A percentile compares a stretch with the other conserved stretches of the same genome.
These are phyloP conservation scores for Idaea biselata DNA, from an alignment of 2,888 invertebrate species.

Conservation along the genomic window DNA sequence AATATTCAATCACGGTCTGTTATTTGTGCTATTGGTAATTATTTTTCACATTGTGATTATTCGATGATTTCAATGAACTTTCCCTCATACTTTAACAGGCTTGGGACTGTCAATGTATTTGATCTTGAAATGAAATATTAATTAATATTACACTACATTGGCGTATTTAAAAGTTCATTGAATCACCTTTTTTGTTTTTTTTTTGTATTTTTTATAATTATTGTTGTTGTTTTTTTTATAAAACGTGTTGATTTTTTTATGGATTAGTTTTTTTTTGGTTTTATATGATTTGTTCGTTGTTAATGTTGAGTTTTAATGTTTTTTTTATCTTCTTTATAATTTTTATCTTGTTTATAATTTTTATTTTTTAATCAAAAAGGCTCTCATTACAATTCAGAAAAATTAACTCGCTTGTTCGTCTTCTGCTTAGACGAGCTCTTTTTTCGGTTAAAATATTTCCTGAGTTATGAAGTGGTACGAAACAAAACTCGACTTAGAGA, in stretches of 20 bases:
- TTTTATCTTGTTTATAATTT: conserved; percentile 19
- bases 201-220: not conserved
- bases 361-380: not conserved
- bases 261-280: not conserved
- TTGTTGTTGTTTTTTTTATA: not conserved
- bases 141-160: not conserved
- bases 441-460: conserved; percentile 2
- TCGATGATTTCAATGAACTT: not conserved
- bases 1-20: too few relatives aligned
- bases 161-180: conserved; percentile 2
- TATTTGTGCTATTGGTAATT: too few relatives aligned
- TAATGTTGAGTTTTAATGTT: not conserved
- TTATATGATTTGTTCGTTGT: too few relatives aligned
- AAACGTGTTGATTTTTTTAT: not conserved
- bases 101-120: not conserved
- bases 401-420: not conserved
- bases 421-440: conserved; percentile 7
- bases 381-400: not conserved
- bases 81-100: conserved; percentile 2
- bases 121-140: too few relatives aligned
- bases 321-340: conserved; percentile 21
- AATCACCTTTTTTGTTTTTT: not conserved
- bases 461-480: conserved; percentile 1
- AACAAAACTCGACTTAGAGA: too few relatives aligned
- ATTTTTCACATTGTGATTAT: too few relatives aligned